Percentiles rank a stretch among this genome's conserved stretches.
Evolutionary conservation across 2,888 invertebrate species (phyloP).

Genomic region (Atherix ibis): DNA sequence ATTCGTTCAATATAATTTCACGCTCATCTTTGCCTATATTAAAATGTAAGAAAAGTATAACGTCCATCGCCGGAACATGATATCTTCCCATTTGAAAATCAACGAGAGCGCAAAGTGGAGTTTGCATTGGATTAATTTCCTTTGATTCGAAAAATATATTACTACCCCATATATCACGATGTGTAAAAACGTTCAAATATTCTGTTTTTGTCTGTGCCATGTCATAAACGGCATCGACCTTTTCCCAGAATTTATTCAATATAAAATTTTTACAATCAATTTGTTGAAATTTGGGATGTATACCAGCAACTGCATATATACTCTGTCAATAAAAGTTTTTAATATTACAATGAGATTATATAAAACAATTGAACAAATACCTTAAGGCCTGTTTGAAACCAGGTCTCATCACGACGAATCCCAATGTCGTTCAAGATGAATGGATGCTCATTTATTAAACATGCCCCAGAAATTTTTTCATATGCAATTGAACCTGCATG

Average conservation of each 20-base stretch:
- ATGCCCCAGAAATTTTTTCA: slow-evolving; percentile 19
- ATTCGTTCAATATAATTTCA: too few relatives aligned
- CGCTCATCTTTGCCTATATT: too few relatives aligned
- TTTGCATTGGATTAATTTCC: too few relatives aligned
- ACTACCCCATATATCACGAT: slow-evolving; percentile 29
- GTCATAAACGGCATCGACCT: slow-evolving; percentile 18
- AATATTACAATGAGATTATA: too few relatives aligned
- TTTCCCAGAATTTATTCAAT: slow-evolving; percentile 17
- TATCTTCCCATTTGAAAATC: slow-evolving; percentile 27
- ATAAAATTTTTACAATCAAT: slow-evolving; percentile 16
- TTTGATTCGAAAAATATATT: slow-evolving; percentile 22
- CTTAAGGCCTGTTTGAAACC: slow-evolving; percentile 21
- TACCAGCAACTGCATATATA: slow-evolving; percentile 13
- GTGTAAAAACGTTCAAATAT: slow-evolving; percentile 35
- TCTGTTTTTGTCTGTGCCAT: slow-evolving; percentile 23
- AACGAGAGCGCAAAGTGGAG: slow-evolving; percentile 19
- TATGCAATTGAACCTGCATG: slow-evolving; percentile 32
- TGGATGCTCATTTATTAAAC: slow-evolving; percentile 17
- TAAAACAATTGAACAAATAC: too few relatives aligned
- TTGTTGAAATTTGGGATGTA: slow-evolving; percentile 17
- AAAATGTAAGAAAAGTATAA: slow-evolving; percentile 24
- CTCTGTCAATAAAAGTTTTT: too few relatives aligned
- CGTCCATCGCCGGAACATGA: slow-evolving; percentile 24
- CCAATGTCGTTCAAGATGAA: slow-evolving; percentile 18
- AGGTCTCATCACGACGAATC: slow-evolving; percentile 17